Evolutionary conservation across 2,113 vertebrate genomes (phyloP), one percentile per base, ranked within the genome.

Genomic region (Myocastor coypus): DNA sequence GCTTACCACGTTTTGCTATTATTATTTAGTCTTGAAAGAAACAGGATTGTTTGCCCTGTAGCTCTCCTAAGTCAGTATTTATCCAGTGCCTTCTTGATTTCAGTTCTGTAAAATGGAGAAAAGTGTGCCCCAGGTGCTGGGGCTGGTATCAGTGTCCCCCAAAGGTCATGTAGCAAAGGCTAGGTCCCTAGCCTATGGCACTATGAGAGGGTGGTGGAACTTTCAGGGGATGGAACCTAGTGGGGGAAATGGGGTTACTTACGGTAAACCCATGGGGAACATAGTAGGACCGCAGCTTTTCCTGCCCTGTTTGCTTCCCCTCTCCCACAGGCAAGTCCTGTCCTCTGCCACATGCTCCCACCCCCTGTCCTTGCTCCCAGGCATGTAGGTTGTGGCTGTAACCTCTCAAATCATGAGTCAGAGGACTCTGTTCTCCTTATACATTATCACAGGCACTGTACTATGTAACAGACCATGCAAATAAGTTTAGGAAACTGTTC

Each of bases 281-380:
- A 37, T 2, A 11, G 14, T 26, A 26, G 34, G 4, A 52, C 14
- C 32, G 8, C 10, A 57, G 16, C 1, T 66, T 40, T 13, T 75
- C 9, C 22, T 5, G 4, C 16, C 34, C n/a, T 64, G 19, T 37
- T 71, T n/a, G n/a, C n/a, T 66, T 83, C 28, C 26, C 52, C 5
- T n/a, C 22, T 89, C 5, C 26, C 55, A 55, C 9, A 9, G 46
- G 64, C 30, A 42, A 66, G 17, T 42, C 32, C 64, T 11, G 6
- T 32, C 59, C 32, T 34, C 7, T 2, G 2, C 4, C 26, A 17
- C 17, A 50, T 78, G 16, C 1, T 22, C n/a, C 12, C 0, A 4
- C 22, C 42, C 50, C 30, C 24, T 17, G 24, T 3, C 4, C 12
- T 75, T 20, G 6, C 55, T 28, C 75, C 75, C 19, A 83, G 28